Base-by-base conservation (phyloP, 1,140 invertebrate genomes). In the Trypoxylus dichotomus region DNA sequence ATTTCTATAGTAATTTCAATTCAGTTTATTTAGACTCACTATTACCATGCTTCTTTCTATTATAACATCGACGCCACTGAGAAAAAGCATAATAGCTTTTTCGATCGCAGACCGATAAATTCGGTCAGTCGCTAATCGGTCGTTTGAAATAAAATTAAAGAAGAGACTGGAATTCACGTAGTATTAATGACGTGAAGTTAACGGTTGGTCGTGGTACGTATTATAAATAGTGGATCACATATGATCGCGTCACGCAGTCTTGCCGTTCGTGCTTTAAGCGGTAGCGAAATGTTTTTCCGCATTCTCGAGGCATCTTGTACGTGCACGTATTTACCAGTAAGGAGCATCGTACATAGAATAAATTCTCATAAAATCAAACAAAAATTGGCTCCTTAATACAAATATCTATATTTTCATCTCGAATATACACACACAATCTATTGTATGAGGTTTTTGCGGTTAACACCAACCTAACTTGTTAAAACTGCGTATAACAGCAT, bases 171-270 rank as follows among this genome's bases (percentile, higher is more conserved):
- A 63, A 63, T 63, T 63, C 60, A 63, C 25, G 8, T 63, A 8
- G 19, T 63, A 63, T 63, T 63, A 63, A 63, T 19, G 21, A 63
- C 13, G 60, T 27, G 19, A 27, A 63, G 60, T 25, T 63, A 63
- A 63, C 60, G 60, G 60, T 63, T 27, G 21, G 60, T 24, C 60
- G 60, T 24, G 60, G 60, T 25, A 63, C 60, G 60, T 63, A 63
- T 63, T 73, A 73, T 73, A 73, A 73, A 73, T 73, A 73, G 71
- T 73, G 27, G 71, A 73, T 73, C 71, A 73, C 71, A 73, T 41
- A 73, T 73, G 71, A 73, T 37, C 71, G 37, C 29, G 71, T 73
- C 71, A 73, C 71, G 71, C 71, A 37, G 71, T 73, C 71, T 73
- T 73, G 13, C 71, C 71, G 37, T 73, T 73, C 71, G 71, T 73